A percentile compares a stretch with the other conserved stretches of the same genome.
phyloP scores from a whole-genome alignment of 2,888 invertebrate species.

The Cantharis rufa region DNA sequence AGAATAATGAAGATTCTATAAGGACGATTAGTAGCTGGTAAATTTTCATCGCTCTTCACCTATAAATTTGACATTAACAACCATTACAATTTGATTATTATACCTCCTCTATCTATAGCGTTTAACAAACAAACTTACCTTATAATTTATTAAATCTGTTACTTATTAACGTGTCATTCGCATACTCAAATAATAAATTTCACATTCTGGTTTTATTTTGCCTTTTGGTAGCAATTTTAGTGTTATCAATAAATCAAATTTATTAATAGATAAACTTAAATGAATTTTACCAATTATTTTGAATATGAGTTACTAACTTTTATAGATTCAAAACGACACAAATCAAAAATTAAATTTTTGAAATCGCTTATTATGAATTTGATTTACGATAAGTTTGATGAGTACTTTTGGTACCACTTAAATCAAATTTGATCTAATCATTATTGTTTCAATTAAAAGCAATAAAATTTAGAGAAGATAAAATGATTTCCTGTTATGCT shows the following conservation, averaged over 20 bases:
- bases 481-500: no score
- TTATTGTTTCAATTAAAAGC: background rate
- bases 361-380: background rate
- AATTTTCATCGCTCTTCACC: slow-evolving; percentile 1
- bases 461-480: background rate
- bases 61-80: background rate
- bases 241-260: background rate
- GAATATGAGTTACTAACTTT: background rate
- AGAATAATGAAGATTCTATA: background rate
- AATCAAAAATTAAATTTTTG: background rate
- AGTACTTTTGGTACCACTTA: background rate
- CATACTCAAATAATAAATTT: background rate
- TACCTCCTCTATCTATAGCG: background rate
- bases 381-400: background rate
- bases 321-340: background rate
- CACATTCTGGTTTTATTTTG: background rate
- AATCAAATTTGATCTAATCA: background rate
- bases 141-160: background rate
- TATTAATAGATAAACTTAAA: background rate
- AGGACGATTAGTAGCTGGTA: background rate
- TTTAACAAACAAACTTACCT: background rate
- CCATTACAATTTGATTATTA: background rate
- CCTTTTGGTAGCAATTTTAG: background rate
- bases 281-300: background rate
- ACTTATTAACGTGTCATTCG: background rate